Conservation (phyloP, 1,140 invertebrate genomes). For the Listronotus oregonensis region DNA sequence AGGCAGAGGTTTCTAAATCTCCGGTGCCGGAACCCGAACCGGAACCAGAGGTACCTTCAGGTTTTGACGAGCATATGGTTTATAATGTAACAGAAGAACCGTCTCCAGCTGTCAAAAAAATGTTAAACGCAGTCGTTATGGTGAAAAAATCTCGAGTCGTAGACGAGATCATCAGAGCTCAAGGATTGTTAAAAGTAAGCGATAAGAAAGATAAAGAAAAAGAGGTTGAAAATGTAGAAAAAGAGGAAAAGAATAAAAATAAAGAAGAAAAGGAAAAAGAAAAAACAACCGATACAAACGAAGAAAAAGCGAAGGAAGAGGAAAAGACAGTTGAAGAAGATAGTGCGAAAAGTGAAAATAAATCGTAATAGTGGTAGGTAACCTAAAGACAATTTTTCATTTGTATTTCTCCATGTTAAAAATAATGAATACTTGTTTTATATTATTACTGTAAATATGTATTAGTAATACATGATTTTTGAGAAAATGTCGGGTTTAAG, state of each 20-base stretch:
- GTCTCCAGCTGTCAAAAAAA: constrained; percentile 28
- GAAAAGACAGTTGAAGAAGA: too few relatives aligned
- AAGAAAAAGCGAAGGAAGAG: too few relatives aligned
- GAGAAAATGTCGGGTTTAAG: too few relatives aligned
- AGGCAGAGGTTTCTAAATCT: not conserved
- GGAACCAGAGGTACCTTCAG: not conserved
- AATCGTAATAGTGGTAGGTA: constrained; percentile 2
- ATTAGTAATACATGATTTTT: too few relatives aligned
- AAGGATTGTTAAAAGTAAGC: constrained; percentile 1
- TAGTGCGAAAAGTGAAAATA: not conserved
- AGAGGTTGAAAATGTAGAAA: too few relatives aligned
- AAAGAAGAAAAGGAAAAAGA: too few relatives aligned
- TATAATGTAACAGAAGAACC: constrained; percentile 35
- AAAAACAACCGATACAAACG: too few relatives aligned
- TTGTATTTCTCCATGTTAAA: too few relatives aligned
- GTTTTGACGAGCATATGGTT: constrained; percentile 1
- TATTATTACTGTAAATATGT: too few relatives aligned
- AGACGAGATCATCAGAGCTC: constrained; percentile 19
- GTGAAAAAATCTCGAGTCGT: constrained; percentile 23
- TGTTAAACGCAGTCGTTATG: constrained; percentile 35
- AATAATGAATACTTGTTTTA: too few relatives aligned
- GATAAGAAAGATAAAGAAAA: too few relatives aligned
- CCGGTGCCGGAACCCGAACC: not conserved
- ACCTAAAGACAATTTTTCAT: not conserved
- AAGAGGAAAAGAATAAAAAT: too few relatives aligned